Base-by-base conservation (phyloP, 2,797 vertebrate species). In the Falco concolor region DNA sequence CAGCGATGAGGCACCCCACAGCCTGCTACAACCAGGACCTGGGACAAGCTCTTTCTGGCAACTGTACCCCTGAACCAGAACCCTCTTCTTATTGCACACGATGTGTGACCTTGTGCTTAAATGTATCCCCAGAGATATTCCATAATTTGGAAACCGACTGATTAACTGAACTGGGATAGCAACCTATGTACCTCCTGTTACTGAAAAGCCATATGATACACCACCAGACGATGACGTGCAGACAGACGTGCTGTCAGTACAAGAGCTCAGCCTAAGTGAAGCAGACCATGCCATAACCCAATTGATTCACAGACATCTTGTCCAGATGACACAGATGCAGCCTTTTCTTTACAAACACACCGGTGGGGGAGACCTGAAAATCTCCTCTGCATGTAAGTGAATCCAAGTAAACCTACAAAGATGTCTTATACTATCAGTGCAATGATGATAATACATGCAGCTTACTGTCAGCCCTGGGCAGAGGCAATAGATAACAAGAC, bases 1-100 rank as follows among this genome's bases (percentile, higher is more conserved):
- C 0, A 1, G 40, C 63, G 11, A n/a, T 0, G 1, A 25, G 59
- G n/a, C 49, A 28, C 25, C 40, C 34, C 3, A 3, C 47, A 84
- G 52, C 5, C 74, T 47, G 16, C 44, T 6, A 20, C 4, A 11
- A 3, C 7, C 5, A 4, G 57, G 23, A 44, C 36, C 34, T 2
- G 3, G 53, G 44, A 65, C 52, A 74, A 47, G 30, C 56, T 59
- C 49, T 50, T 50, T 24, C 44, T 74, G 52, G 25, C 64, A n/a
- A 30, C 13, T 25, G 36, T 5, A 12, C 9, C 8, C 23, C 65
- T 63, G 45, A 59, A 36, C 6, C 49, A 68, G 45, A 72, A 44
- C 15, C 19, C 12, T 68, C 44, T 19, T 72, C 18, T 34, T 42
- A 38, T 73, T 3, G 27, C 45, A 79, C 32, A 68, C 22, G 8